These are phyloP conservation scores for Andrena fulva DNA, from an alignment of 2,888 invertebrate species.

Conservation along the genomic window DNA sequence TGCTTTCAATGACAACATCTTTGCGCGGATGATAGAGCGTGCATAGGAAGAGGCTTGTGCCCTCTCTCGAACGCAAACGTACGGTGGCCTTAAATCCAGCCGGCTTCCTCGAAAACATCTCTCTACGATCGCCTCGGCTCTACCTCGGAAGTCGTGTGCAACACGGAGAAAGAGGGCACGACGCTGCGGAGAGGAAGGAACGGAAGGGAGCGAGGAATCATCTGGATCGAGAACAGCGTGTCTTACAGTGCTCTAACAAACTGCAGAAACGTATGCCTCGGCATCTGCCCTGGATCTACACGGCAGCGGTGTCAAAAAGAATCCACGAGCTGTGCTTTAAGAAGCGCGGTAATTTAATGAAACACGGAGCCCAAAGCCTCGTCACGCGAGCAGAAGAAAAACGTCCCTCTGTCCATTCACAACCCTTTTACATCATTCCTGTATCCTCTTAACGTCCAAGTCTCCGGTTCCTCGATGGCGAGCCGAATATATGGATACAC, in stretches of 20 bases:
- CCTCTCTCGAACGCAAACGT: conserved; percentile 44
- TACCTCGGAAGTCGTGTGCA: conserved; percentile 54
- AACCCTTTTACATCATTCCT: not conserved
- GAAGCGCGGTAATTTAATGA: conserved; percentile 65
- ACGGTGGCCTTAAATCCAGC: conserved; percentile 65
- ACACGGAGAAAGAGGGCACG: conserved; percentile 21
- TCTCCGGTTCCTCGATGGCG: too few relatives aligned
- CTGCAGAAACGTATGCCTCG: conserved; percentile 50
- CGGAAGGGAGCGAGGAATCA: conserved; percentile 47
- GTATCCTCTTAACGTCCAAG: too few relatives aligned
- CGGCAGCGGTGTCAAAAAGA: conserved; percentile 47
- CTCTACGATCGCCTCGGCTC: conserved; percentile 61
- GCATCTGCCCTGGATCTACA: conserved; percentile 32
- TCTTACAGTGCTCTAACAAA: conserved; percentile 49
- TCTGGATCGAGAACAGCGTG: conserved; percentile 45
- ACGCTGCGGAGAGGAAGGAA: conserved; percentile 1
- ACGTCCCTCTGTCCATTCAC: not conserved
- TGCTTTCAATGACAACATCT: conserved; percentile 79
- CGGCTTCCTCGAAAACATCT: conserved; percentile 70
- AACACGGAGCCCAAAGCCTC: conserved; percentile 26
- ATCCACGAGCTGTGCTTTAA: conserved; percentile 46
- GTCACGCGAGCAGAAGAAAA: not conserved
- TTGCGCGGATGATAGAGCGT: conserved; percentile 70
- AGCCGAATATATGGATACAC: too few relatives aligned
- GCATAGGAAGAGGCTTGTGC: conserved; percentile 70